These are phyloP conservation scores for Oxycera nigricornis DNA, from an alignment of 2,888 invertebrate genomes.

Conservation along the genomic window DNA sequence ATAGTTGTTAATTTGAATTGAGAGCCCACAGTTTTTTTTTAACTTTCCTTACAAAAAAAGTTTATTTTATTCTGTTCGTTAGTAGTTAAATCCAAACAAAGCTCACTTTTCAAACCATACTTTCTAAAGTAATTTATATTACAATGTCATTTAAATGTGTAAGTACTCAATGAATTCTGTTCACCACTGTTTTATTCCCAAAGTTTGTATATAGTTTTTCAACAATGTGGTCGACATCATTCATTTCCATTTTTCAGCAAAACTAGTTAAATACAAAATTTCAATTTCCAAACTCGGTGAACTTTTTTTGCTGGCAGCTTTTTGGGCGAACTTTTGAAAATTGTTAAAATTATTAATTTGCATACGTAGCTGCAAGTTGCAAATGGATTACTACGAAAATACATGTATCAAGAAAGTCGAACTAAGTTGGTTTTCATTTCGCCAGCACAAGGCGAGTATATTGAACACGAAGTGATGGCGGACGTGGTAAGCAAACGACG, in stretches of 20 bases:
- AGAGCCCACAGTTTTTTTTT: too few relatives aligned
- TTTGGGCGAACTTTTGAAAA: slow-evolving; percentile 39
- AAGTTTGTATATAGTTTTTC: not conserved
- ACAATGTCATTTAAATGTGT: too few relatives aligned
- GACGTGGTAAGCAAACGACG: not conserved
- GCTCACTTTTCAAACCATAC: too few relatives aligned
- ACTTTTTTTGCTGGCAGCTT: slow-evolving; percentile 35
- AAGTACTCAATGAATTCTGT: too few relatives aligned
- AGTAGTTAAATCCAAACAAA: too few relatives aligned
- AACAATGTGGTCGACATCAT: slow-evolving; percentile 17
- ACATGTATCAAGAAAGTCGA: not conserved
- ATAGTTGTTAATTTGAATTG: too few relatives aligned
- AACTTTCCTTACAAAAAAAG: too few relatives aligned
- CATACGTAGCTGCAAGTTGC: slow-evolving; percentile 36
- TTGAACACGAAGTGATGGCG: not conserved
- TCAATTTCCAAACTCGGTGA: slow-evolving; percentile 38
- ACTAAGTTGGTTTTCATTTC: not conserved
- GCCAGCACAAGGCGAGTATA: not conserved
- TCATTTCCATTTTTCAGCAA: slow-evolving; percentile 36
- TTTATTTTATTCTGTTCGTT: too few relatives aligned
- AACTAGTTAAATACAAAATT: slow-evolving; percentile 44
- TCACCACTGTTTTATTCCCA: not conserved
- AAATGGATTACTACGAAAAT: slow-evolving; percentile 20
- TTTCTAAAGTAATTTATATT: not conserved
- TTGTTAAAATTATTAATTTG: slow-evolving; percentile 45